These are phyloP conservation scores for Mustela lutreola DNA, from an alignment of 2,113 vertebrate species.

Conservation along the genomic window DNA sequence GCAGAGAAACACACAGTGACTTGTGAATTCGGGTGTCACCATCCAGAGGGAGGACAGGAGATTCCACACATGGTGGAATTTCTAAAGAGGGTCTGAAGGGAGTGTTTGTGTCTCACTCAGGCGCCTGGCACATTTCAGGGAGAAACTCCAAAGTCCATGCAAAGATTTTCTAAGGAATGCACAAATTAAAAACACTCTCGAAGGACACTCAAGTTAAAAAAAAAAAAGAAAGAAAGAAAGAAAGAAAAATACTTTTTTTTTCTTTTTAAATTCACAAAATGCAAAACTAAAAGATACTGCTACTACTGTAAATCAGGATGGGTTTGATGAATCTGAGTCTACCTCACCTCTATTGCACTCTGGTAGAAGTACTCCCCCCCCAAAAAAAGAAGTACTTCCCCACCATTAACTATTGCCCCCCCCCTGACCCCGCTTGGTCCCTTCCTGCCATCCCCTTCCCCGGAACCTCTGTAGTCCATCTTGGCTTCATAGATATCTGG, in stretches of 20 bases:
- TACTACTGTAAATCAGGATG: conserved; percentile 85
- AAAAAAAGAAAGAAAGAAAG: conserved; percentile 26
- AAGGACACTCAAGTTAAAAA: conserved; percentile 72
- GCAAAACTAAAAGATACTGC: conserved; percentile 82
- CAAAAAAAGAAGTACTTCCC: conserved; percentile 79
- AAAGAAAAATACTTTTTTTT: not conserved
- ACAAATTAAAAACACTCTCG: conserved; percentile 79
- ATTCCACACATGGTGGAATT: conserved; percentile 43
- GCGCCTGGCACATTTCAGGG: conserved; percentile 77
- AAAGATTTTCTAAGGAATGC: conserved; percentile 81
- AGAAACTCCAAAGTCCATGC: conserved; percentile 71
- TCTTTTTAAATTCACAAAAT: conserved; percentile 75
- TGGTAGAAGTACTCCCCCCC: conserved; percentile 79
- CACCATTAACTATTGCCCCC: conserved; percentile 82
- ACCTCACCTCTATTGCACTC: conserved; percentile 89
- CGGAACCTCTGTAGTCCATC: not conserved
- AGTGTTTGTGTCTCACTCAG: conserved; percentile 73
- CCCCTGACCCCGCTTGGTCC: conserved; percentile 61
- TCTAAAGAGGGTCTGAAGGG: conserved; percentile 68
- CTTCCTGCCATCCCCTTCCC: not conserved
- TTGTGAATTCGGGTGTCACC: conserved; percentile 3
- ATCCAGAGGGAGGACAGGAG: conserved; percentile 50
- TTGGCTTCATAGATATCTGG: conserved; percentile 10
- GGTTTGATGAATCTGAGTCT: conserved; percentile 86
- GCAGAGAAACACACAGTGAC: conserved; percentile 54